phyloP scores from a whole-genome alignment of 2,797 vertebrate species.

The Melanotaenia nigrans region DNA sequence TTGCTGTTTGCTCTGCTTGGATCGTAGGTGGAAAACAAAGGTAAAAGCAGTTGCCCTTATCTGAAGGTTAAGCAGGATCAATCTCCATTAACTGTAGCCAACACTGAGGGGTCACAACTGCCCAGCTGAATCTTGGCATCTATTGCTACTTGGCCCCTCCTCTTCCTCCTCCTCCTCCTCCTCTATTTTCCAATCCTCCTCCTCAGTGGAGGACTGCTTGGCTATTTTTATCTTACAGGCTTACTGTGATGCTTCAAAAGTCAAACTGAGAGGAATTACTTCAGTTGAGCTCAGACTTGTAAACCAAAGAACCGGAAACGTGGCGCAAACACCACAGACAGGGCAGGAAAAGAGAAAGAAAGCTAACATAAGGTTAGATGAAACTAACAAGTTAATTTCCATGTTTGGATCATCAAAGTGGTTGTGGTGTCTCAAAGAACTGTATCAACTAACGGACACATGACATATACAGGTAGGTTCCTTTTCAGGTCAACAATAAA shows the following conservation, averaged over 20 bases:
- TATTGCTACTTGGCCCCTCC: constrained; percentile 1
- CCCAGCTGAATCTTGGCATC: background rate
- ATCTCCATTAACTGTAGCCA: constrained; percentile 11
- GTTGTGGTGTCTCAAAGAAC: constrained; percentile 35
- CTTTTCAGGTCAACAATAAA: constrained; percentile 44
- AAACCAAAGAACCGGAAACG: background rate
- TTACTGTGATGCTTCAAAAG: constrained; percentile 2
- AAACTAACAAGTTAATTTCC: constrained; percentile 28
- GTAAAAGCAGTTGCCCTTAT: background rate
- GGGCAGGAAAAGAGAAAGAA: too few species aligned
- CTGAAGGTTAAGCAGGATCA: constrained; percentile 2
- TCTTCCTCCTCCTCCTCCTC: background rate
- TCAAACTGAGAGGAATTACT: constrained; percentile 4
- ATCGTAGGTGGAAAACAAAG: background rate
- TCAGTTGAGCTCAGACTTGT: constrained; percentile 4
- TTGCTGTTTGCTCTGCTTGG: constrained; percentile 6
- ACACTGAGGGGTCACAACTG: constrained; percentile 7
- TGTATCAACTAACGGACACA: constrained; percentile 58
- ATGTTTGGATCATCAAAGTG: constrained; percentile 2
- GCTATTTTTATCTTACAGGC: constrained; percentile 33
- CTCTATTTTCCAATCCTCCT: background rate
- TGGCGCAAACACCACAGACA: too few species aligned
- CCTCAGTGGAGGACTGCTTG: background rate
- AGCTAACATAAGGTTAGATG: background rate
- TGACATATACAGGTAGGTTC: constrained; percentile 42